Evolutionary conservation across 2,113 vertebrate genomes (phyloP).

Genomic region (Marmota monax): DNA sequence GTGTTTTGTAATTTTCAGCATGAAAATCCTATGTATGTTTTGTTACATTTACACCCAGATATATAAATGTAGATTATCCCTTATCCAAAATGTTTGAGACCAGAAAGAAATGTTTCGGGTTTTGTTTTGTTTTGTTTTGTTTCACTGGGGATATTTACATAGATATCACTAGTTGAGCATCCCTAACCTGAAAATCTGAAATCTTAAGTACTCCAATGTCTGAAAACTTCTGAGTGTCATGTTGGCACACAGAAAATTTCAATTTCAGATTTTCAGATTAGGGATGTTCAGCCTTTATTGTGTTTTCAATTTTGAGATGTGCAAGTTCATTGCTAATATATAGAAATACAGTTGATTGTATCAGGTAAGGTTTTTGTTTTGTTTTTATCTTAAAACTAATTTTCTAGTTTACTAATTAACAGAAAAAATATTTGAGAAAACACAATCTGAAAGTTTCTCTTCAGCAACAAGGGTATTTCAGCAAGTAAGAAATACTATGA

Average conservation of each 20-base stretch:
- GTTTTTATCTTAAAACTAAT: slow-evolving; percentile 40
- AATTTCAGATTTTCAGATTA: neutral
- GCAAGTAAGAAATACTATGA: slow-evolving; percentile 32
- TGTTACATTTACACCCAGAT: neutral
- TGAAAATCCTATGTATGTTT: neutral
- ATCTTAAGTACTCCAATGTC: too few species aligned
- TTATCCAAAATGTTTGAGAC: neutral
- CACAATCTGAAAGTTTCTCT: slow-evolving; percentile 23
- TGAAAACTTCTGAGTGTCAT: neutral
- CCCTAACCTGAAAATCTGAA: too few species aligned
- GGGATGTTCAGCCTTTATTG: neutral
- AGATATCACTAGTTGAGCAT: neutral
- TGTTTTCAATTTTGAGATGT: neutral
- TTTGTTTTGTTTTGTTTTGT: neutral
- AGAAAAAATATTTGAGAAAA: neutral
- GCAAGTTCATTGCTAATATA: neutral
- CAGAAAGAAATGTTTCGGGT: neutral
- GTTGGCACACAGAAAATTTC: neutral
- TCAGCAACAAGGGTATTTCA: neutral
- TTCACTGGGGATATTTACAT: neutral
- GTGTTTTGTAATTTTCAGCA: neutral
- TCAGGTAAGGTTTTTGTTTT: neutral
- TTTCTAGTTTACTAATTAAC: neutral
- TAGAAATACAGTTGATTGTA: neutral
- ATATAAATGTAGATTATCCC: neutral